Percentiles rank a stretch among this genome's conserved stretches.
phyloP scores from a whole-genome alignment of 2,888 invertebrate species.

The Neoaliturus tenellus region DNA sequence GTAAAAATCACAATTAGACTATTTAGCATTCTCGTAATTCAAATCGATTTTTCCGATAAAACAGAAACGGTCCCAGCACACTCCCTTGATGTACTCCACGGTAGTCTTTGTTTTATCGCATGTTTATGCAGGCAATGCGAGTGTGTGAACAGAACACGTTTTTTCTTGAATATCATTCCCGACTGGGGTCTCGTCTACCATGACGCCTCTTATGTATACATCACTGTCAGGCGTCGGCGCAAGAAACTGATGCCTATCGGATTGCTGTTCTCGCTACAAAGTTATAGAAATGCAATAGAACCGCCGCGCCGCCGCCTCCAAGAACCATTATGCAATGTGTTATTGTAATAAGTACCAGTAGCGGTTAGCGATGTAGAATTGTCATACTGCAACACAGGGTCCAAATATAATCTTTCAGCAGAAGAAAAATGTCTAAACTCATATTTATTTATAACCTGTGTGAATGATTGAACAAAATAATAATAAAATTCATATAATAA shows the following conservation, averaged over 20 bases:
- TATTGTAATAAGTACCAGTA: too few relatives aligned
- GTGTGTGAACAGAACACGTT: constrained; percentile 13
- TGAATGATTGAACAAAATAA: too few relatives aligned
- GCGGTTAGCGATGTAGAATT: too few relatives aligned
- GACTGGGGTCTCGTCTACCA: background rate
- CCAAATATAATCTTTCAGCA: too few relatives aligned
- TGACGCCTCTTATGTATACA: constrained; percentile 3
- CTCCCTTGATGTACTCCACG: background rate
- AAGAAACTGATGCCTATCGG: constrained; percentile 6
- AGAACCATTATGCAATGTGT: too few relatives aligned
- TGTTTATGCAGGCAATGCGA: background rate
- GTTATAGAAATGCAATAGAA: background rate
- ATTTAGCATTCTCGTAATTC: too few relatives aligned
- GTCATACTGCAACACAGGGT: too few relatives aligned
- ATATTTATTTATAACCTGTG: too few relatives aligned
- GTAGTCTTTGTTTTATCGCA: background rate
- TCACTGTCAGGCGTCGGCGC: constrained; percentile 25
- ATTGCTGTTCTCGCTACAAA: constrained; percentile 20
- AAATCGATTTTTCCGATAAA: background rate
- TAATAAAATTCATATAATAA: too few relatives aligned
- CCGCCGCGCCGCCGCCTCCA: background rate
- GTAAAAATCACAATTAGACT: background rate
- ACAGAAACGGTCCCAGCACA: background rate
- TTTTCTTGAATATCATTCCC: background rate
- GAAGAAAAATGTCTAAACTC: too few relatives aligned